Evolutionary conservation across 2,888 invertebrate species (phyloP).

Genomic region (Uloborus plumipes): DNA sequence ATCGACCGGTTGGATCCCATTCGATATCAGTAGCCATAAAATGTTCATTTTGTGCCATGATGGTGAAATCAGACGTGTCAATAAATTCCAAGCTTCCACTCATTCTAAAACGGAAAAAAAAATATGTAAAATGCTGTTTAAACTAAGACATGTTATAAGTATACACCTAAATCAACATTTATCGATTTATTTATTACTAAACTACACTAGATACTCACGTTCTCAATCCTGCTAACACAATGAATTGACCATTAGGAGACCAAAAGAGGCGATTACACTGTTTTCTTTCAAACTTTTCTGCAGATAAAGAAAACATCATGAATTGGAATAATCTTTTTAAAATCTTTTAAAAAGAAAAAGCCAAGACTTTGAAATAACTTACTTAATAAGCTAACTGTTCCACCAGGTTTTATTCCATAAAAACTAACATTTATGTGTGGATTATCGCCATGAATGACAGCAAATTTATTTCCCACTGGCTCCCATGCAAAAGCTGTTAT

Average conservation of each 20-base stretch:
- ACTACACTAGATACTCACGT: constrained; percentile 69
- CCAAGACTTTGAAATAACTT: constrained; percentile 73
- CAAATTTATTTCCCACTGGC: constrained; percentile 94
- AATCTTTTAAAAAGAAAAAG: not conserved
- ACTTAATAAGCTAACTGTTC: constrained; percentile 88
- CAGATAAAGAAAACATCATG: constrained; percentile 8
- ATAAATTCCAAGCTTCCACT: constrained; percentile 95
- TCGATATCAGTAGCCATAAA: constrained; percentile 94
- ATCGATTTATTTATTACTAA: not conserved
- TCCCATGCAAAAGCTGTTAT: constrained; percentile 95
- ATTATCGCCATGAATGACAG: constrained; percentile 94
- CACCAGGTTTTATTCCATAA: constrained; percentile 91
- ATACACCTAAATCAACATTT: not conserved
- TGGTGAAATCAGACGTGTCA: constrained; percentile 93
- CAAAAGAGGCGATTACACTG: constrained; percentile 91
- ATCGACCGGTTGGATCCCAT: constrained; percentile 99
- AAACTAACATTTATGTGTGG: constrained; percentile 90
- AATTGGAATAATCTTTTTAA: not conserved
- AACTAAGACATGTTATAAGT: not conserved
- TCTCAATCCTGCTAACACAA: constrained; percentile 90
- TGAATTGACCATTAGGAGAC: constrained; percentile 95
- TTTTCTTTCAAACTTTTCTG: constrained; percentile 74
- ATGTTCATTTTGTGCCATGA: constrained; percentile 95
- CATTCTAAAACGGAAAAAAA: constrained; percentile 72
- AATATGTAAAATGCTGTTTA: not conserved